phyloP scores from a whole-genome alignment of 2,888 invertebrate genomes.

The Leuctra nigra region DNA sequence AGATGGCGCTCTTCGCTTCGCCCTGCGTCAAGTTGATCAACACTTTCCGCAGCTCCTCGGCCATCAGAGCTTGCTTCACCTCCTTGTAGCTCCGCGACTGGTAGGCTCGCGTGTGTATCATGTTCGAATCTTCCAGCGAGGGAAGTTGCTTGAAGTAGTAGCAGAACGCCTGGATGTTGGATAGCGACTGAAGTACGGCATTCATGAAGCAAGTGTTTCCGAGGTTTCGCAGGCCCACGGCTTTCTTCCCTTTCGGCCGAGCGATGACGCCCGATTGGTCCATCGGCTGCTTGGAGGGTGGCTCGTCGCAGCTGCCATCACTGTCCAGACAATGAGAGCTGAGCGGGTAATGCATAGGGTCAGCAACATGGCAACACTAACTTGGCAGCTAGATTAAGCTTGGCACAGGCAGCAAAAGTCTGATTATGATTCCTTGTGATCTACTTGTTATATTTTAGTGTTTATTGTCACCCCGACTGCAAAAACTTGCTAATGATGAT shows the following conservation, averaged over 20 bases:
- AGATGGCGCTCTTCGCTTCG: constrained; percentile 66
- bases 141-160: constrained; percentile 74
- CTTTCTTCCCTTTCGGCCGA: constrained; percentile 46
- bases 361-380: too few species aligned
- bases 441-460: too few species aligned
- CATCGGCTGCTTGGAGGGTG: constrained; percentile 27
- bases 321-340: constrained; percentile 34
- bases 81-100: constrained; percentile 55
- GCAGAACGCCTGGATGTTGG: constrained; percentile 78
- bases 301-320: constrained; percentile 32
- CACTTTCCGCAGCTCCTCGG: constrained; percentile 74
- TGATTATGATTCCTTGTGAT: too few species aligned
- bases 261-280: constrained; percentile 34
- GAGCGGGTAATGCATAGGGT: not conserved
- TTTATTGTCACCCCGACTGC: too few species aligned
- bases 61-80: constrained; percentile 63
- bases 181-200: constrained; percentile 71
- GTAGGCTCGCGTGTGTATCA: constrained; percentile 48
- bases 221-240: constrained; percentile 69
- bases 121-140: constrained; percentile 53
- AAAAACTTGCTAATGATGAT: too few species aligned
- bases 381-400: too few species aligned
- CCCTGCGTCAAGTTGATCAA: constrained; percentile 63
- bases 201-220: constrained; percentile 87
- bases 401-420: too few species aligned